Evolutionary conservation across 1,140 invertebrate species (phyloP), one percentile per base, ranked within the genome.

Genomic region (Drosophila leontia): DNA sequence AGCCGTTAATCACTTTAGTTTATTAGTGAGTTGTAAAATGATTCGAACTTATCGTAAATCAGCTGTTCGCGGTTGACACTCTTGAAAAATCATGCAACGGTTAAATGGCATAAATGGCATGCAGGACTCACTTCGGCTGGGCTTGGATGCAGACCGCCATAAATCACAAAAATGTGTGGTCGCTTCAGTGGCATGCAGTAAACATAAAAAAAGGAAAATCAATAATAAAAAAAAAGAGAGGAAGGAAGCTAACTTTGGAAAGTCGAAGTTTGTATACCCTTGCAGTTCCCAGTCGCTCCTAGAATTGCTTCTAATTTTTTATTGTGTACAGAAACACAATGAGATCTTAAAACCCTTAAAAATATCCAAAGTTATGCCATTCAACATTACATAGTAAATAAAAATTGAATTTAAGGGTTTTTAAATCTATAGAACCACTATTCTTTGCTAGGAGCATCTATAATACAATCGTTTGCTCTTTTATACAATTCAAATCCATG

Each of bases 141-240:
- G 19, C 23, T 56, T 34, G 55, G 29, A n/a, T 45, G 48, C 37
- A 65, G 72, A 72, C 72, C 67, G 62, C 50, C 84, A 88, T 88
- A 88, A 88, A 90, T 88, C 84, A 88, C 55, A 75, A 71, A 78
- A 88, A 84, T 85, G 74, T 78, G 51, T 44, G 70, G 15, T 17
- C 32, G 26, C 56, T 63, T 67, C 42, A 84, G 53, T 41, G 62
- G 55, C 62, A 72, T 51, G n/a, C 53, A 35, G n/a, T 39, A 60
- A 44, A 44, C 26, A 32, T 34, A 41, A 41, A 55, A 68, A 41
- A 39, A n/a, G 8, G 34, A 19, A 37, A 34, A 13, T 2, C 13
- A 50, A 42, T 51, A 59, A 69, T 55, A 17, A 47, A 57, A 47
- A 57, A 47, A 15, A 32, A 34, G 11, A 51, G 23, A 7, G 26